Conservation (phyloP, 2,797 vertebrate genomes). For the Phrynocephalus forsythii region DNA sequence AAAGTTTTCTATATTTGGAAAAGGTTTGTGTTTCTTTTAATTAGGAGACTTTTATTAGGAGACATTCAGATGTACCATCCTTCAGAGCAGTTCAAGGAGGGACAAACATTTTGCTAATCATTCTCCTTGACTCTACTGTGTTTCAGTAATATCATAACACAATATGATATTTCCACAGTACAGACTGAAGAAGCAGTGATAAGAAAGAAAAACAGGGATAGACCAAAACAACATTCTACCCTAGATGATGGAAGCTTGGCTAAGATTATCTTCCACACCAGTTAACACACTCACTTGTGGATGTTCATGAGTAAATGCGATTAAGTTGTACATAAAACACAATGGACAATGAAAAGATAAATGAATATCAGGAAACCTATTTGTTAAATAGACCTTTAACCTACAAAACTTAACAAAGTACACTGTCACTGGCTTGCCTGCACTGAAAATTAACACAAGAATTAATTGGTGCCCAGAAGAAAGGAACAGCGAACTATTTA, state of each 20-base stretch:
- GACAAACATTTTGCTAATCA: no score
- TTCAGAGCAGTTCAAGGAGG: background rate
- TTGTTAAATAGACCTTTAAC: conserved; percentile 23
- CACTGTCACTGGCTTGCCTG: conserved; percentile 26
- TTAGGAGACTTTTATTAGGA: background rate
- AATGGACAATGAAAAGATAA: background rate
- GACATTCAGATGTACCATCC: background rate
- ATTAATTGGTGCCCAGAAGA: conserved; percentile 42
- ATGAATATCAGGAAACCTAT: conserved; percentile 37
- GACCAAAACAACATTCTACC: background rate
- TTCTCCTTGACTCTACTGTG: background rate
- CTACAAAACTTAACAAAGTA: conserved; percentile 38
- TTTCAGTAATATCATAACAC: background rate
- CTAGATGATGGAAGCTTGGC: background rate
- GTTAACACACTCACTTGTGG: background rate
- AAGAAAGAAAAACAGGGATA: background rate
- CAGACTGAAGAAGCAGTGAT: background rate
- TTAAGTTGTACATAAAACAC: background rate
- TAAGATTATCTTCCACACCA: background rate
- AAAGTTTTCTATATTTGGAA: background rate
- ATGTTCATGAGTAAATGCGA: background rate
- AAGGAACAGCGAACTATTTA: conserved; percentile 41
- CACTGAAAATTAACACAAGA: conserved; percentile 38
- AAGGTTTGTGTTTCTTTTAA: background rate
- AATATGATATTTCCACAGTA: background rate